Evolutionary conservation across 1,140 invertebrate genomes (phyloP).

Genomic region (Drosophila setifemur): DNA sequence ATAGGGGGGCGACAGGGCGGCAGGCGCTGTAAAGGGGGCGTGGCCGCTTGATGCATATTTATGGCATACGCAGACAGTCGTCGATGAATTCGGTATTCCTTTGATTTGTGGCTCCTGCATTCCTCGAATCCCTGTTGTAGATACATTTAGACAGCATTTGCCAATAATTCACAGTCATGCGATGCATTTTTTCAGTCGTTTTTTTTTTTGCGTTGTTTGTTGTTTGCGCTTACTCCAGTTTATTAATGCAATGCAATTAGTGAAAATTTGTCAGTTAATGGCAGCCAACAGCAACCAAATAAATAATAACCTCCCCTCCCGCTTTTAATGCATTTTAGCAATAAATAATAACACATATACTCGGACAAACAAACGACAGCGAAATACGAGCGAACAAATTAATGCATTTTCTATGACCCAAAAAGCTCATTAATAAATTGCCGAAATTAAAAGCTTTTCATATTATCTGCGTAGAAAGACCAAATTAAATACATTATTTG

Average conservation of each 20-base stretch:
- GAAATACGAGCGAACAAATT: constrained; percentile 38
- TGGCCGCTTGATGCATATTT: constrained; percentile 63
- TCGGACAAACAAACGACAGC: not conserved
- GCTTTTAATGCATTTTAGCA: constrained; percentile 73
- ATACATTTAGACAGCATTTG: constrained; percentile 61
- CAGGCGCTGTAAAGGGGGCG: not conserved
- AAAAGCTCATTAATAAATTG: constrained; percentile 70
- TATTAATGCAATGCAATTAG: constrained; percentile 79
- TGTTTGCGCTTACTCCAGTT: constrained; percentile 53
- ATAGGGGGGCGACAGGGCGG: not conserved
- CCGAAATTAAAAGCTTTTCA: constrained; percentile 67
- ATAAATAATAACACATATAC: constrained; percentile 69
- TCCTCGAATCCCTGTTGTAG: constrained; percentile 28
- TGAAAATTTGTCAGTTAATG: constrained; percentile 78
- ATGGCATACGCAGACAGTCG: constrained; percentile 72
- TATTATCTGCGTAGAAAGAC: constrained; percentile 15
- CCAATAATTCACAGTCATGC: constrained; percentile 19
- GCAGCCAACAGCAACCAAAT: constrained; percentile 62
- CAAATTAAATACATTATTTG: constrained; percentile 31
- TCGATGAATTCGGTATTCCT: constrained; percentile 66
- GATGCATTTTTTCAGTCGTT: constrained; percentile 25
- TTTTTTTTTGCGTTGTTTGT: constrained; percentile 9
- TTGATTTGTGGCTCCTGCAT: constrained; percentile 60
- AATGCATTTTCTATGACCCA: constrained; percentile 63
- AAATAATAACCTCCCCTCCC: constrained; percentile 52